Base-by-base conservation (phyloP, 2,113 vertebrate genomes). In the Sarotherodon lohbergeri region DNA sequence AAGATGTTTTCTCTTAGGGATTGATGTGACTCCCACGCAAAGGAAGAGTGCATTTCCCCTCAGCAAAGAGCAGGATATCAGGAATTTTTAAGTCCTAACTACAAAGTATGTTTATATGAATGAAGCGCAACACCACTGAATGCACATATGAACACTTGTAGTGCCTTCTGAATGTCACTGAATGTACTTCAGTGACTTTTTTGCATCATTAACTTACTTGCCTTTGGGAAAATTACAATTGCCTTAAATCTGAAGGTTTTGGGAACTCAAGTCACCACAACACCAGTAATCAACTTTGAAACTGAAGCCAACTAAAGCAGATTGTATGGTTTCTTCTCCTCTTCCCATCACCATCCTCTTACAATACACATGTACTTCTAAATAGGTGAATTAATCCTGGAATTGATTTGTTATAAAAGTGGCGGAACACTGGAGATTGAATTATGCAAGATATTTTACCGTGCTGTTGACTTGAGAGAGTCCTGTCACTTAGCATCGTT, bases 1-100 rank as follows among this genome's bases (percentile, higher is more conserved):
- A 88, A 92, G 91, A 94, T 90, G 87, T 92, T 94, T 94, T 94
- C 92, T 92, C 94, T 88, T 66, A 89, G 95, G 91, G 80, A 90
- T 86, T 83, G 83, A 54, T 91, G 83, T 63, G 79, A 91, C 90
- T 96, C 95, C 93, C 89, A 94, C 92, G 87, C 93, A 94, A 86
- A 91, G 90, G 94, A 95, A 93, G 91, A 90, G 78, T 80, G 91
- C 24, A 36, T 89, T 92, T 94, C 91, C 92, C 66, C 86, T 80
- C 32, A 66, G 88, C 68, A 89, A 85, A 88, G 83, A 84, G 86
- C 87, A 93, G 93, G 94, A 95, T 90, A 90, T 93, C 59, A 80
- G 81, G 85, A 71, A 27, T 55, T 88, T 83, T 84, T 57, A 80
- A 78, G 34, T 79, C 59, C 54, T 29, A 59, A 61, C 85, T 84